Evolutionary conservation across 2,113 vertebrate genomes (phyloP), one percentile per base, ranked within the genome.

Genomic region (Climacteris rufus): DNA sequence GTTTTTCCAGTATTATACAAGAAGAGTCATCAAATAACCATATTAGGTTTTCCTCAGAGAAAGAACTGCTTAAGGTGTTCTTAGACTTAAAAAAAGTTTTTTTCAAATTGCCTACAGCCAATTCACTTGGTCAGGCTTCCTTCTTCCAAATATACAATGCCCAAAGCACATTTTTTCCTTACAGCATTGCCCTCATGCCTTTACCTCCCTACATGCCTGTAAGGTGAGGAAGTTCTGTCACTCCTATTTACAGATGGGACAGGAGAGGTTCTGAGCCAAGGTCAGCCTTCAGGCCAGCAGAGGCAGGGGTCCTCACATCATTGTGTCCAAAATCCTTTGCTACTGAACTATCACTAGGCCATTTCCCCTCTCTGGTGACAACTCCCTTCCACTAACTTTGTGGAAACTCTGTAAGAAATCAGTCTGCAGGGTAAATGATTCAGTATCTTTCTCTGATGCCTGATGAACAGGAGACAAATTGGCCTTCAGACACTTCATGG

Each of bases 121-220:
- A 54, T 78, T 82, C 13, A 54, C 31, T 45, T 60, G 7, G 22
- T 78, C 16, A 50, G 10, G 3, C 9, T 78, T 89, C 54, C 53
- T 82, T 49, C 11, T 6, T 5, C 30, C 30, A 75, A 45, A 42
- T 6, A n/a, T 9, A 59, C 4, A 71, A 15, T 44, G 8, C 9
- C 8, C 37, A 83, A 65, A 65, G 22, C 30, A n/a, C 33, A 15
- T 4, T 19, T 70, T 75, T 80, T 81, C 9, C 14, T 25, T 42
- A 16, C 11, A 61, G 4, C 15, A 24, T 35, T 54, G 4, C 52
- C 50, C 16, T 70, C 24, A 45, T 31, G 14, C 25, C n/a, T 92
- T 57, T 52, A 39, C 10, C 9, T 39, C 23, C 27, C 27, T 40
- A 15, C 0, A 0, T 19, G 18, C 13, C 77, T 27, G 3, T 12